Conservation (phyloP, 2,113 vertebrate genomes). For the Sinosuthora webbiana region DNA sequence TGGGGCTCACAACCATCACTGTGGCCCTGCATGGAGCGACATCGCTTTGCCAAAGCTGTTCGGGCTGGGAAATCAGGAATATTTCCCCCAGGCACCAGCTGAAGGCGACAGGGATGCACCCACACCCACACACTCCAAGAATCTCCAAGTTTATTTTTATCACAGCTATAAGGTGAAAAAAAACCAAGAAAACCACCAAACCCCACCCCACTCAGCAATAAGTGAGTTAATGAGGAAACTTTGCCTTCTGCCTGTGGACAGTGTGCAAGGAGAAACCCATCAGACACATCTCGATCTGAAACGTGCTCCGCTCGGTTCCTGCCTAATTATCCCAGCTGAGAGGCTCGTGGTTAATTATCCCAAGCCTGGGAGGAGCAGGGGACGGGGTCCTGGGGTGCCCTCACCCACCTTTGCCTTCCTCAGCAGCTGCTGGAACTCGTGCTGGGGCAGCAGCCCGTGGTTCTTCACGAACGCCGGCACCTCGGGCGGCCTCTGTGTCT, state of each 20-base stretch:
- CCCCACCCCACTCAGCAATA: background rate
- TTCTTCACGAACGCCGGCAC: conserved; percentile 94
- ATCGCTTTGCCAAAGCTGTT: background rate
- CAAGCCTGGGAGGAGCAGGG: background rate
- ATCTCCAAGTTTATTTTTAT: background rate
- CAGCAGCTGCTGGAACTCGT: conserved; percentile 93
- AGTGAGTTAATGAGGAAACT: background rate
- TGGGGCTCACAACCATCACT: too few species aligned
- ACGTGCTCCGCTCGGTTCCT: background rate
- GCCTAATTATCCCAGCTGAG: background rate
- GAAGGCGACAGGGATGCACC: rapidly evolving
- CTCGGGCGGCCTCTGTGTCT: conserved; percentile 90
- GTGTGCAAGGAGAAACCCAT: background rate
- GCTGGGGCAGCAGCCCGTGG: conserved; percentile 92
- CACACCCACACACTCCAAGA: rapidly evolving
- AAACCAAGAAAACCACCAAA: background rate
- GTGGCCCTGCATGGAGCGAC: background rate
- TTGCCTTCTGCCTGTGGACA: background rate
- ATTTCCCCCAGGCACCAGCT: background rate
- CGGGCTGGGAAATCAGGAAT: background rate
- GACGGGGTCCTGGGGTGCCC: background rate
- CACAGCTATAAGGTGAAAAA: background rate
- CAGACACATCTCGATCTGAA: background rate
- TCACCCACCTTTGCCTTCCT: conserved; percentile 85
- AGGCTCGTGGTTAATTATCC: too few species aligned